These are phyloP conservation scores for Diarsia rubi DNA, from an alignment of 2,888 invertebrate species.

Conservation along the genomic window DNA sequence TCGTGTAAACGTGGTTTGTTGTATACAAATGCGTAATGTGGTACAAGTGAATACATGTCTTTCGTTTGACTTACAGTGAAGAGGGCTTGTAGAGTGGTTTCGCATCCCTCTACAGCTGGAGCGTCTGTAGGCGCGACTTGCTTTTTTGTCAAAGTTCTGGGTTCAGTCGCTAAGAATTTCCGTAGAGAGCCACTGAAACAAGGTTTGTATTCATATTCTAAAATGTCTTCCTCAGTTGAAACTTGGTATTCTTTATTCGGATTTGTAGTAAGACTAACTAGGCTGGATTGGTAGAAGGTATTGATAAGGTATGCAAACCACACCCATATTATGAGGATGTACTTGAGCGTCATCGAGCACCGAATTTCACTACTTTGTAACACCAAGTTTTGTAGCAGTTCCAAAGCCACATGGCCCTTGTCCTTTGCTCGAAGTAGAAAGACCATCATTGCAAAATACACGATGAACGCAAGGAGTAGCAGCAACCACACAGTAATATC, in stretches of 20 bases:
- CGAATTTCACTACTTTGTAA: slow-evolving; percentile 65
- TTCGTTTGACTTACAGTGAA: slow-evolving; percentile 40
- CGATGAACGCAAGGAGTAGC: slow-evolving; percentile 63
- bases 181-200: slow-evolving; percentile 74
- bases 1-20: slow-evolving; percentile 48
- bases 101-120: slow-evolving; percentile 46
- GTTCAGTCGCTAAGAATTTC: slow-evolving; percentile 48
- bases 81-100: slow-evolving; percentile 33
- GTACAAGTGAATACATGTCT: slow-evolving; percentile 44
- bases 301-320: slow-evolving; percentile 75
- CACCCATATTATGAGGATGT: slow-evolving; percentile 72
- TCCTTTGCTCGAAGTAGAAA: slow-evolving; percentile 62
- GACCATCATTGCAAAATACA: slow-evolving; percentile 67
- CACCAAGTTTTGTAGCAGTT: slow-evolving; percentile 71
- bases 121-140: background rate
- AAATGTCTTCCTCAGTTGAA: slow-evolving; percentile 69
- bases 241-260: slow-evolving; percentile 75
- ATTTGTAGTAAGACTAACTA: slow-evolving; percentile 73
- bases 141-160: background rate
- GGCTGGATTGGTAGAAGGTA: slow-evolving; percentile 73
- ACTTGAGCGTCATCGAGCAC: slow-evolving; percentile 59
- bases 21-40: slow-evolving; percentile 44
- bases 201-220: slow-evolving; percentile 68
- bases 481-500: slow-evolving; percentile 70
- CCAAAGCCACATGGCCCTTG: slow-evolving; percentile 66